Conservation (phyloP, 1,140 invertebrate species). For the Sycophaga agraensis region DNA sequence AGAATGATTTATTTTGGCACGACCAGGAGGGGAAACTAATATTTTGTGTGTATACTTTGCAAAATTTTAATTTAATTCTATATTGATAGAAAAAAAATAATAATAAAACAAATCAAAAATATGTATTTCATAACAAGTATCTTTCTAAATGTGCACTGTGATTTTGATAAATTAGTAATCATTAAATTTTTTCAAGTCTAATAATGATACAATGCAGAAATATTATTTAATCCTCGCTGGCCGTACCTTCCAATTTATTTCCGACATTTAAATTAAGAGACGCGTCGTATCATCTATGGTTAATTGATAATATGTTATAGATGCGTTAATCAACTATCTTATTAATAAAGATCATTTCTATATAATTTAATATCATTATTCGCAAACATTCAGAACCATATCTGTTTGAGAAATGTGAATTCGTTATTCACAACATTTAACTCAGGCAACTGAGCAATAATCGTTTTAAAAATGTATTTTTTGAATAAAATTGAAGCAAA, state of each 20-base stretch:
- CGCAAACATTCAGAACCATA: constrained; percentile 39
- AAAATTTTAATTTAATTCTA: too few species aligned
- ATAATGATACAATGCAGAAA: too few species aligned
- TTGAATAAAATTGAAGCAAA: too few species aligned
- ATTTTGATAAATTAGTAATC: not conserved
- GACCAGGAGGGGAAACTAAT: constrained; percentile 58
- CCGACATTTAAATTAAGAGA: constrained; percentile 21
- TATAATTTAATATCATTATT: constrained; percentile 39
- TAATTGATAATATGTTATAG: constrained; percentile 17
- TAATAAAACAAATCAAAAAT: too few species aligned
- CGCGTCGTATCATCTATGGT: constrained; percentile 6
- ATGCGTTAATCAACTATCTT: constrained; percentile 10
- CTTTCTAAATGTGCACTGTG: constrained; percentile 13
- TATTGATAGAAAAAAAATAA: too few species aligned
- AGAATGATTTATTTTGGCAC: constrained; percentile 31
- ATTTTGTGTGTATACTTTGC: too few species aligned
- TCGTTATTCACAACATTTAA: not conserved
- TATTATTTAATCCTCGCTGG: constrained; percentile 58
- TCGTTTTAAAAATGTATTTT: too few species aligned
- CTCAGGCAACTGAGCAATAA: not conserved
- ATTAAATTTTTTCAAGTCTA: constrained; percentile 8
- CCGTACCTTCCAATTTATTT: constrained; percentile 35
- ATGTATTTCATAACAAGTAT: constrained; percentile 28
- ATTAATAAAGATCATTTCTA: constrained; percentile 23
- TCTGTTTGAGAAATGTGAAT: not conserved